Base-by-base conservation (phyloP, 2,113 vertebrate genomes). In the Chlamydotis undulata region DNA sequence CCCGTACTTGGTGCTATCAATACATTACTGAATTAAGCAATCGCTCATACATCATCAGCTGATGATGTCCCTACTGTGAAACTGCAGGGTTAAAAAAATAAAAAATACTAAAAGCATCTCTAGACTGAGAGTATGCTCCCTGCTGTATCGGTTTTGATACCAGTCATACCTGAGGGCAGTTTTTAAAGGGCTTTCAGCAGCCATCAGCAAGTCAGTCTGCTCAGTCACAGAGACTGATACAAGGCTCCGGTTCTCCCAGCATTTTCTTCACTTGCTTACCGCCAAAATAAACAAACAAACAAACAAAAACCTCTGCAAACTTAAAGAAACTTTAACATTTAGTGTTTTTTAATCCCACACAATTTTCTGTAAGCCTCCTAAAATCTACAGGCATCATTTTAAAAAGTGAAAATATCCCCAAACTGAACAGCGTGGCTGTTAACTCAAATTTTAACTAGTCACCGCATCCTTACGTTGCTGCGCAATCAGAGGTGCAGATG, bases 351-450 rank as follows among this genome's bases (percentile, higher is more conserved):
- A 84, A 86, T 68, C 47, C 64, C 68, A 43, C 64, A 56, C 35
- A 10, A 12, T 37, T 43, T 83, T 75, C 68, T 70, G 6, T 45
- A 65, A 81, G 24, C 49, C 18, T 71, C 68, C 86, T 78, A 76
- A 86, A 76, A 78, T 26, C 86, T 79, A 93, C 45, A 94, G 64
- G 28, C 52, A 49, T 56, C 0, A 5, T 78, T 88, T 79, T 16
- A 33, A 83, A 87, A 87, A 86, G n/a, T 12, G 65, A 85, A 73
- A 70, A 41, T 79, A 96, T 88, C 90, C 90, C 91, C 94, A 83
- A 49, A 85, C 35, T 6, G 24, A 82, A 65, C 50, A 45, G 23
- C 2, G 16, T 90, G 79, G 68, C 61, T 76, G 77, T 69, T 18
- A 91, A 57, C 56, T 59, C 37, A 5, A 12, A 3, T 33, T 21